Evolutionary conservation across 2,113 vertebrate genomes (phyloP).

Genomic region (Larimichthys polyactis): DNA sequence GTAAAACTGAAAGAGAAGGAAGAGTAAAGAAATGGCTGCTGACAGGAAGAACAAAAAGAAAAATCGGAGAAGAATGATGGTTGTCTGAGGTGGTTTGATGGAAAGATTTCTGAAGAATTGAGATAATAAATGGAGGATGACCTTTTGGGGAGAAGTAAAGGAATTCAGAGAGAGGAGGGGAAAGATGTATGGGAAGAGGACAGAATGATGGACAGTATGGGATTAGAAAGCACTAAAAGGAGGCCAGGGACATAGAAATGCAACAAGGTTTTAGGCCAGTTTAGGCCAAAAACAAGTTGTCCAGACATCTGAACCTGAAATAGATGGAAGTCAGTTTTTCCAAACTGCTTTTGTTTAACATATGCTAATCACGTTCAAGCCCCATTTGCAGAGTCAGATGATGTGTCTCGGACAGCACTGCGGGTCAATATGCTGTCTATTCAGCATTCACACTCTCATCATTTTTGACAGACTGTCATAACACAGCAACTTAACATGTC

Average conservation of each 20-base stretch:
- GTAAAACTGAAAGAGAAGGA: slow-evolving; percentile 45
- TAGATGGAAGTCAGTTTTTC: not conserved
- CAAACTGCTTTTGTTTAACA: slow-evolving; percentile 60
- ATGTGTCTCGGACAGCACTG: not conserved
- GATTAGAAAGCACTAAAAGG: slow-evolving; percentile 3
- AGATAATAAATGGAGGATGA: slow-evolving; percentile 39
- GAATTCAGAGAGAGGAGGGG: slow-evolving; percentile 72
- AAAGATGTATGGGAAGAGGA: slow-evolving; percentile 82
- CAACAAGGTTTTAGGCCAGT: not conserved
- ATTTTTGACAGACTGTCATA: slow-evolving; percentile 50
- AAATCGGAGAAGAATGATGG: slow-evolving; percentile 40
- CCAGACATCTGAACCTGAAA: slow-evolving; percentile 7
- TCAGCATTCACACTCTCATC: slow-evolving; percentile 25
- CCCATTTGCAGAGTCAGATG: slow-evolving; percentile 33
- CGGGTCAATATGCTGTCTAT: slow-evolving; percentile 31
- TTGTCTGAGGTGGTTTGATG: slow-evolving; percentile 11
- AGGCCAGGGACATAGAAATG: not conserved
- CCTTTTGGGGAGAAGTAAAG: not conserved
- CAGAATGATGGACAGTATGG: not conserved
- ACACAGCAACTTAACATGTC: slow-evolving; percentile 41
- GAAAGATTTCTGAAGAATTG: slow-evolving; percentile 21
- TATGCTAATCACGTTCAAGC: slow-evolving; percentile 44
- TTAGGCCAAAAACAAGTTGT: slow-evolving; percentile 10
- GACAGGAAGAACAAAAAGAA: slow-evolving; percentile 56
- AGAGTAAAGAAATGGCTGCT: slow-evolving; percentile 50